Base-by-base conservation (phyloP, 2,888 invertebrate species). In the Labia minor region DNA sequence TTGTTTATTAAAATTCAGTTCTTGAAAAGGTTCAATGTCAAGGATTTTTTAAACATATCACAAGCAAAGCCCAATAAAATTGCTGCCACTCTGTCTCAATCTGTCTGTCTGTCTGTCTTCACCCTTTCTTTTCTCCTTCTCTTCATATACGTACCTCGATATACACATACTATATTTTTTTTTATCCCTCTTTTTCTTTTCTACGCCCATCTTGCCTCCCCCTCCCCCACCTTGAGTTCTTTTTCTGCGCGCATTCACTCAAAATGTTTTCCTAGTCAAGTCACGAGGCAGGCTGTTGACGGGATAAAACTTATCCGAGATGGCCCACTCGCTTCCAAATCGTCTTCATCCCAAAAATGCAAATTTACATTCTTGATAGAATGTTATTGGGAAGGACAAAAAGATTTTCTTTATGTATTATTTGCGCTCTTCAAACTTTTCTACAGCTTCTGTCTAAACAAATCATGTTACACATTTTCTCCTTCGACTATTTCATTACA, bases 1-100 rank as follows among this genome's bases (percentile, higher is more conserved):
- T 49, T 49, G 49, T 49, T 49, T 49, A 49, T 49, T 49, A 49
- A 49, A 49, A 49, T 49, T 49, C 49, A 49, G n/a, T 49, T 49
- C 49, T 49, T 49, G 49, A 49, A 11, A 49, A 49, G 49, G 49
- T 49, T 49, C 49, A 49, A 49, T 49, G 49, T 49, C 49, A 49
- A 49, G 49, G 49, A 49, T 49, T 49, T 49, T 49, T 14, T 49
- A 4, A 14, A 49, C 49, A 49, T 49, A 49, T 49, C 49, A 16
- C 49, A 49, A 49, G 49, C 49, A 49, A 49, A 49, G 49, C 49
- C 49, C 49, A 49, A 49, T 49, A 49, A 49, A 49, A 49, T 49
- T 49, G 49, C 49, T 49, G 49, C 49, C 49, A 49, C 49, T 49
- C 49, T 14, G 26, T 26, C 26, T 26, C 26, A 6, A 8, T 8